These are phyloP conservation scores for Nomada fabriciana DNA, from an alignment of 2,888 invertebrate genomes.

Conservation along the genomic window DNA sequence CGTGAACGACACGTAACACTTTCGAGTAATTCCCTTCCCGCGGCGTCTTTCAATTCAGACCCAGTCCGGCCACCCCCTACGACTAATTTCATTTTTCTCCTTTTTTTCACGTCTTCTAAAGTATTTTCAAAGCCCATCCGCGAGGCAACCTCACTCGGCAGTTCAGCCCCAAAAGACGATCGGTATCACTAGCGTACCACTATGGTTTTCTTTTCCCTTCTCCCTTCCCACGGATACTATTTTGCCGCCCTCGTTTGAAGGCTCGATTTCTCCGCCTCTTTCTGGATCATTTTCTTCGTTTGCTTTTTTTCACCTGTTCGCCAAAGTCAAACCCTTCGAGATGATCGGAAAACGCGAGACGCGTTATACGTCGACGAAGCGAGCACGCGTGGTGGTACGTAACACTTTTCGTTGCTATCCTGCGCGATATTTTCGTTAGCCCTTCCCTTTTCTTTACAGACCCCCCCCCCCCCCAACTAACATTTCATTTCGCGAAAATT, in stretches of 20 bases:
- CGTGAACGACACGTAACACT: constrained; percentile 72
- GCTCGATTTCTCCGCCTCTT: not conserved
- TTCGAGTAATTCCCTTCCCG: constrained; percentile 57
- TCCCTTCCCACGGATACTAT: not conserved
- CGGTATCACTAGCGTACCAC: constrained; percentile 49
- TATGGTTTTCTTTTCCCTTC: not conserved
- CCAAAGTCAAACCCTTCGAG: constrained; percentile 19
- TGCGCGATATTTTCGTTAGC: not conserved
- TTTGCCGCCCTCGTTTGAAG: not conserved
- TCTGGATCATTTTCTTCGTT: not conserved
- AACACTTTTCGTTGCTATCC: not conserved
- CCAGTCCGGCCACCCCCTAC: constrained; percentile 23
- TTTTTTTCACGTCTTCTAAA: constrained; percentile 52
- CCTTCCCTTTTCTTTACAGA: no score
- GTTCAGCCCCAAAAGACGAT: constrained; percentile 55
- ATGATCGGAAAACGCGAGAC: constrained; percentile 46
- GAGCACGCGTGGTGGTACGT: constrained; percentile 17
- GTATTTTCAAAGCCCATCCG: constrained; percentile 45
- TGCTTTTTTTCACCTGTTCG: not conserved
- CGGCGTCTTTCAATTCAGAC: constrained; percentile 30
- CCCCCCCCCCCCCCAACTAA: not conserved
- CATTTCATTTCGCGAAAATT: no score
- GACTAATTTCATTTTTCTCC: constrained; percentile 45
- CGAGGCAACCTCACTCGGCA: constrained; percentile 25
- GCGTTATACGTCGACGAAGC: constrained; percentile 45